These are phyloP conservation scores for Dryoscopus gambensis DNA, from an alignment of 2,113 vertebrate species.

Conservation along the genomic window DNA sequence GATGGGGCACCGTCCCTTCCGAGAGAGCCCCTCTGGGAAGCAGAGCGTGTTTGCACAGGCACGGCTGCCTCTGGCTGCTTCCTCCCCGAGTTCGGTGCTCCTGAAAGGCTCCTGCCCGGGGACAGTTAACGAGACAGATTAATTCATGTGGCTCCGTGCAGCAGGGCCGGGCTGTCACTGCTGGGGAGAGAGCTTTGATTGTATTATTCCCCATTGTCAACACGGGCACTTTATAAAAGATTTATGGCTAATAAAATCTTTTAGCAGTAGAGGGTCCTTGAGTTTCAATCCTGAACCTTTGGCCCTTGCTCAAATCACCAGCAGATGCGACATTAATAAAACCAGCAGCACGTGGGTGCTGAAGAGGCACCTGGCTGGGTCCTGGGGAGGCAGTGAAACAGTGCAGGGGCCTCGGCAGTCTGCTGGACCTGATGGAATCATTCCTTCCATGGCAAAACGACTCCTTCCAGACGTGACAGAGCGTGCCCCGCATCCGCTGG, in stretches of 20 bases:
- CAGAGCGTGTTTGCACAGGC: neutral
- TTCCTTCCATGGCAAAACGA: neutral
- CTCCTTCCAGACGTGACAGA: neutral
- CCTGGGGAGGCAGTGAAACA: neutral
- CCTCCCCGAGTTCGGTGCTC: neutral
- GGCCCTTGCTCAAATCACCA: conserved; percentile 44
- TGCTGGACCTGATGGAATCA: neutral
- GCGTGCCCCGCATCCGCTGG: neutral
- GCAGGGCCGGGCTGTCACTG: conserved; percentile 25
- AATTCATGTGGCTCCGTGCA: conserved; percentile 35
- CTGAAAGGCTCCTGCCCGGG: conserved; percentile 9
- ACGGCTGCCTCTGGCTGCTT: neutral
- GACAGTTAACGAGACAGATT: conserved; percentile 20
- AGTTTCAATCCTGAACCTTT: conserved; percentile 60
- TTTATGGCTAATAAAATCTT: conserved; percentile 59
- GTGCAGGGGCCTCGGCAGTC: conserved; percentile 1
- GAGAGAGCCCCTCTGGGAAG: neutral
- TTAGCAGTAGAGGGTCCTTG: conserved; percentile 44
- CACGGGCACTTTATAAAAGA: conserved; percentile 38
- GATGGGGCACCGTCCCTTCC: neutral
- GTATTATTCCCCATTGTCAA: conserved; percentile 54
- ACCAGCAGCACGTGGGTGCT: conserved; percentile 22
- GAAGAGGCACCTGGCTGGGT: conserved; percentile 30
- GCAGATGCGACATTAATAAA: conserved; percentile 56
- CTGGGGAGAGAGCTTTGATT: conserved; percentile 29